Conservation (phyloP, 2,113 vertebrate species). For the Paratilapia polleni region DNA sequence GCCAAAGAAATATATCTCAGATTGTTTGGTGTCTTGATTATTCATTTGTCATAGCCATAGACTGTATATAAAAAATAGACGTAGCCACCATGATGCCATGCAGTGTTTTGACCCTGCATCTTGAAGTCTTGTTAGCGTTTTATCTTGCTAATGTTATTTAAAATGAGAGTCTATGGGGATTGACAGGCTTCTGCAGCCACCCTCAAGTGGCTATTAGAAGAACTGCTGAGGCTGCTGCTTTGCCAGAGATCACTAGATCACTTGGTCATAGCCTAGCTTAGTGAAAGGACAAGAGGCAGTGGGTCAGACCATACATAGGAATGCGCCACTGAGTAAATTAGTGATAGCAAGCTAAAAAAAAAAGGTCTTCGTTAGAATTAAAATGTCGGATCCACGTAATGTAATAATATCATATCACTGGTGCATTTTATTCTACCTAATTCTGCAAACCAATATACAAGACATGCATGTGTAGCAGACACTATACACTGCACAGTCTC, state of each 20-base stretch:
- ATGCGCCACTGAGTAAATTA: not conserved
- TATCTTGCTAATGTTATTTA: not conserved
- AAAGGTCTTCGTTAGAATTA: not conserved
- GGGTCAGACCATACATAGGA: not conserved
- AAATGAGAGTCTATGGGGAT: not conserved
- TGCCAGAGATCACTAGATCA: not conserved
- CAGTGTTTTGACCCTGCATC: not conserved
- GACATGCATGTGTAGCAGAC: not conserved
- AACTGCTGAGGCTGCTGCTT: not conserved
- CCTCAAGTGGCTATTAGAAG: not conserved
- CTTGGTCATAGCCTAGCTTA: not conserved
- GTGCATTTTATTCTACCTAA: not conserved
- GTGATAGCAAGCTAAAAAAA: not conserved
- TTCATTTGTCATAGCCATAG: not conserved
- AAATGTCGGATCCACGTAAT: not conserved
- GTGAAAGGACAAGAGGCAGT: not conserved
- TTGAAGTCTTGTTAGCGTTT: not conserved
- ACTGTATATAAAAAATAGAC: not conserved
- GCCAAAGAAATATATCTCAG: too few species aligned
- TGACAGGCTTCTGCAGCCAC: not conserved
- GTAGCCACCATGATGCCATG: not conserved
- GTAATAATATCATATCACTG: not conserved
- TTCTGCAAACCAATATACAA: not conserved
- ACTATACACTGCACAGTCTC: not conserved
- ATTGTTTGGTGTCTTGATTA: too few species aligned